These are phyloP conservation scores for Enteromius treurensis DNA, from an alignment of 2,797 vertebrate species.

Conservation along the genomic window DNA sequence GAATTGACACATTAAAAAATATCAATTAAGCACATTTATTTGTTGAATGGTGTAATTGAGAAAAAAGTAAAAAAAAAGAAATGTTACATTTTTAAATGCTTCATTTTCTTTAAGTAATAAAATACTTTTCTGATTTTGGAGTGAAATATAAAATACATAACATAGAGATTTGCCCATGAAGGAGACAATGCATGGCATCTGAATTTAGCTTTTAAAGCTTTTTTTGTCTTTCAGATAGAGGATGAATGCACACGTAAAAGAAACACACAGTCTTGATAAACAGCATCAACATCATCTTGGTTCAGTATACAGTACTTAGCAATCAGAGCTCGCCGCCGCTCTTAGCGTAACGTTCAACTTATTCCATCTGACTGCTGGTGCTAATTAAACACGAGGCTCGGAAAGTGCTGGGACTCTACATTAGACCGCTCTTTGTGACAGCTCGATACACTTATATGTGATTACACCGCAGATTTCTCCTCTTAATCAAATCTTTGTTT, in stretches of 20 bases:
- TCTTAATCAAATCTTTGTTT: slow-evolving; percentile 46
- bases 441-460: slow-evolving; percentile 27
- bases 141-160: not conserved
- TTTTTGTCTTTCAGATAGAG: not conserved
- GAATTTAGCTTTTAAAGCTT: slow-evolving; percentile 6
- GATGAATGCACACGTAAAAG: not conserved
- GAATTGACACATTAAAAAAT: not conserved
- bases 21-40: not conserved
- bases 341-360: not conserved
- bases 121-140: not conserved
- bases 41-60: too few relatives aligned
- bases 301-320: not conserved
- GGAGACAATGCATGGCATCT: not conserved
- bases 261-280: slow-evolving; percentile 26
- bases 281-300: slow-evolving; percentile 13
- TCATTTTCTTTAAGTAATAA: not conserved
- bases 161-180: not conserved
- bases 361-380: slow-evolving; percentile 24
- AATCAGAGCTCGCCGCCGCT: slow-evolving; percentile 11
- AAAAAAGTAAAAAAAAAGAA: too few relatives aligned
- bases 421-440: slow-evolving; percentile 1
- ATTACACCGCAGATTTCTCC: slow-evolving; percentile 23
- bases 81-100: too few relatives aligned
- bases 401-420: not conserved
- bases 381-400: slow-evolving; percentile 28